Base-by-base conservation (phyloP, 2,797 vertebrate genomes). In the Rhyacichthys aspro region DNA sequence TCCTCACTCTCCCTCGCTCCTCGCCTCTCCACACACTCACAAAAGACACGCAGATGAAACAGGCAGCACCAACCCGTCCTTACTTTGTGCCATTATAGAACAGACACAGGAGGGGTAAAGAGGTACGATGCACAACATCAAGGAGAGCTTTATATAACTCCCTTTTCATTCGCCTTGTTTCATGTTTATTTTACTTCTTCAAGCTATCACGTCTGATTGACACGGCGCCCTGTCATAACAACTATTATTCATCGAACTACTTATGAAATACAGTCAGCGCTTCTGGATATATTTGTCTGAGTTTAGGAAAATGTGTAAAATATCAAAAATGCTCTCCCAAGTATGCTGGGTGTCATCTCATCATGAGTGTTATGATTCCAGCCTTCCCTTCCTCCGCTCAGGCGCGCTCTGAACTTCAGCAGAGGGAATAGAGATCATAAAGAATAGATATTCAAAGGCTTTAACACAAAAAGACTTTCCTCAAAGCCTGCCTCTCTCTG, bases 141-240 rank as follows among this genome's bases (percentile, higher is more conserved):
- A 93, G 91, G 83, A 75, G 83, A 87, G 90, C 91, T 93, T 94
- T 93, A 92, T 93, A 93, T 93, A 93, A 93, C 92, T 93, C 86
- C 45, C 88, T 90, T 90, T 92, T 91, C 84, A 91, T 90, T 91
- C 79, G 77, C 65, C 72, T 77, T 87, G 88, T 92, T 93, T 93
- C 91, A 93, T 92, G 91, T 92, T 91, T 90, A 88, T 91, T 91
- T 91, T 88, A 89, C 89, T 86, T 90, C 89, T 90, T 88, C 86
- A 83, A 83, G 88, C 89, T 81, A 87, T 90, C 87, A 83, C 76
- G 72, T 88, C 88, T 92, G 91, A 93, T 92, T 93, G 92, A 93
- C 91, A 90, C 85, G 46, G 79, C 90, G 90, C 89, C 82, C 88
- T 90, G 91, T 89, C 88, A 91, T 92, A 91, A 91, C 91, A 93